A percentile compares a stretch with the other conserved stretches of the same genome.
phyloP scores from a whole-genome alignment of 2,113 vertebrate species.

The Engraulis encrasicolus region DNA sequence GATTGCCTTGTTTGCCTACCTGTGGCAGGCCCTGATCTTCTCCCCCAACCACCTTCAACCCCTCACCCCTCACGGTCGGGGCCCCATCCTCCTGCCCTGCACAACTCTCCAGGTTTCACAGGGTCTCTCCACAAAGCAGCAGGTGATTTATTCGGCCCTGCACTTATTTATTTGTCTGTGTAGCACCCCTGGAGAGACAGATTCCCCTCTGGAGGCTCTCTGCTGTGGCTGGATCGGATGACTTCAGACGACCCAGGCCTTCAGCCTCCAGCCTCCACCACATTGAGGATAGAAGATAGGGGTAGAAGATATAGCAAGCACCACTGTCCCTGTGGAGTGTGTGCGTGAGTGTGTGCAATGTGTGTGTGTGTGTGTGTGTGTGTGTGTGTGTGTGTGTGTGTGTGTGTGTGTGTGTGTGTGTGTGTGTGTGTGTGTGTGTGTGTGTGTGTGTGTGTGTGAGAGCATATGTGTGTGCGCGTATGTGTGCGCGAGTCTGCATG shows the following conservation, averaged over 20 bases:
- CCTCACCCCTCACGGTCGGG: slow-evolving; percentile 22
- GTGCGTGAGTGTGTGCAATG: not conserved
- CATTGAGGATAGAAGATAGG: slow-evolving; percentile 35
- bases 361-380: slow-evolving; percentile 5
- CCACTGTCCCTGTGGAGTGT: not conserved
- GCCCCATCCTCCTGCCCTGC: not conserved
- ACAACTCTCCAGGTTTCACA: not conserved
- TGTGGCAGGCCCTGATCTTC: too few relatives aligned
- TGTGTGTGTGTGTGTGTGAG: not conserved
- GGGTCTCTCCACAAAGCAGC: slow-evolving; percentile 37
- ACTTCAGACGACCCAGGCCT: slow-evolving; percentile 29
- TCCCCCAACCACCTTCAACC: too few relatives aligned
- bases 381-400: not conserved
- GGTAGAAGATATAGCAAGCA: too few relatives aligned
- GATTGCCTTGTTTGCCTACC: too few relatives aligned
- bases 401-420: not conserved
- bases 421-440: not conserved
- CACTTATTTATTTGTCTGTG: slow-evolving; percentile 67
- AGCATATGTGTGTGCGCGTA: not conserved
- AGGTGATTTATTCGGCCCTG: slow-evolving; percentile 66
- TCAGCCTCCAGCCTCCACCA: too few relatives aligned
- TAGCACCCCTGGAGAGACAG: slow-evolving; percentile 43
- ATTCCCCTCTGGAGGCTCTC: slow-evolving; percentile 50
- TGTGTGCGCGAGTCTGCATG: slow-evolving; percentile 10
- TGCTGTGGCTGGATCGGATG: slow-evolving; percentile 50